A percentile compares a stretch with the other conserved stretches of the same genome.
Evolutionary conservation across 2,888 invertebrate genomes (phyloP).

Genomic region (Ellobium chinense): DNA sequence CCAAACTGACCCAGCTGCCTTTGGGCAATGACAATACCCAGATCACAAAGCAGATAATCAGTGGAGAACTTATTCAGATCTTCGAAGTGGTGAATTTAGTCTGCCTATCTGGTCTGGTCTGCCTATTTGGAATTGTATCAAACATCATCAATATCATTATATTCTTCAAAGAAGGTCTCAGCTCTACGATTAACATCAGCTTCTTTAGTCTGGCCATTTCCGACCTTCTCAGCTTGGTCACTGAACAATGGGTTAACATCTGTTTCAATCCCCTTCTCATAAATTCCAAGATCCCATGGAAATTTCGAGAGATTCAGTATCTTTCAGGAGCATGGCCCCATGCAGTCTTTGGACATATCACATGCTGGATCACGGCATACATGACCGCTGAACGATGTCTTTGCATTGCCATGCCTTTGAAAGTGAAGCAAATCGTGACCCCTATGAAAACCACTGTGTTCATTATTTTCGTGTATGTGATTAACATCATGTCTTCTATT

Average conservation of each 20-base stretch:
- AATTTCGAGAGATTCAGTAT: background rate
- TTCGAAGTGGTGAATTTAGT: background rate
- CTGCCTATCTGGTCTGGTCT: background rate
- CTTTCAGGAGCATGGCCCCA: background rate
- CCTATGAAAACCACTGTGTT: background rate
- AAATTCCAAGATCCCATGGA: background rate
- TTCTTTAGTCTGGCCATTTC: background rate
- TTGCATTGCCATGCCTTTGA: background rate
- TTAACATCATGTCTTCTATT: background rate
- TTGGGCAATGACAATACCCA: no score
- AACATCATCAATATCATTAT: background rate
- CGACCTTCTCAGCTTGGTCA: background rate
- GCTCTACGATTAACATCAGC: background rate
- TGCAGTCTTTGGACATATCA: background rate
- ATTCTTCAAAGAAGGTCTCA: background rate
- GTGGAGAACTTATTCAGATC: no score
- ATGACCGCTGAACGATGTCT: constrained; percentile 1
- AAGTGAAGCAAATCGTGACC: background rate
- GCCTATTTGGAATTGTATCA: background rate
- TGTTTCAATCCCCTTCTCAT: background rate
- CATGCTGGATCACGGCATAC: background rate
- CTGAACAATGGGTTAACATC: background rate
- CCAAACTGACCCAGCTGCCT: no score
- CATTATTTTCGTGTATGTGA: background rate
- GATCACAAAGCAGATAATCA: no score